Evolutionary conservation across 2,888 invertebrate genomes (phyloP).

Genomic region (Acronicta alni): DNA sequence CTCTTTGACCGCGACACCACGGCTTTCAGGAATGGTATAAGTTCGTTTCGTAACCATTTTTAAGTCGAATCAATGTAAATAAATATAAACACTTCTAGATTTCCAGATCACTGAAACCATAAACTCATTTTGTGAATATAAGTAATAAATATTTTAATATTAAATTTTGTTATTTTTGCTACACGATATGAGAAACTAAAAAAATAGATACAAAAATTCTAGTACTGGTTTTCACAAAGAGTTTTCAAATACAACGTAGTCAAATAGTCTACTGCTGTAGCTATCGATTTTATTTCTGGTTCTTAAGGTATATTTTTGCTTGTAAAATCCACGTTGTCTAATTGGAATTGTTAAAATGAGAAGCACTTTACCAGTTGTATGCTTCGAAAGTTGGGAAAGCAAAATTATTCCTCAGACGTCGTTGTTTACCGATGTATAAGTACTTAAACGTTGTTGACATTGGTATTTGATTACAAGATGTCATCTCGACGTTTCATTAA

Average conservation of each 20-base stretch:
- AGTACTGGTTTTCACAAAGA: conserved; percentile 1
- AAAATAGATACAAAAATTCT: conserved; percentile 5
- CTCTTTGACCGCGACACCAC: too few species aligned
- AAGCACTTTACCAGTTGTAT: conserved; percentile 12
- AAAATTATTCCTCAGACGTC: not conserved
- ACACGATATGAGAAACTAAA: too few species aligned
- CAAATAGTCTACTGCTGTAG: too few species aligned
- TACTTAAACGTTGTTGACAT: not conserved
- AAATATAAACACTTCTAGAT: too few species aligned
- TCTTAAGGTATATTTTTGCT: not conserved
- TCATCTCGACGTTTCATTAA: conserved; percentile 7
- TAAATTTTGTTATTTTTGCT: too few species aligned
- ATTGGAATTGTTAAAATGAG: conserved; percentile 8
- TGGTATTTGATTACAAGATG: conserved; percentile 1
- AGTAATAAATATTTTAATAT: too few species aligned
- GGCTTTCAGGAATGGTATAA: too few species aligned
- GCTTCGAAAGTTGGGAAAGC: not conserved
- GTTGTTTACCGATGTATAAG: not conserved
- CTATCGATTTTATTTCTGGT: not conserved
- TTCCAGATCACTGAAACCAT: too few species aligned
- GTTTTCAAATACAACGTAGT: too few species aligned
- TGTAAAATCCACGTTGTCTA: not conserved
- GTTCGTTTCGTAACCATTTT: too few species aligned
- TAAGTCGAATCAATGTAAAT: too few species aligned
- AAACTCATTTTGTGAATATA: too few species aligned